Conservation (phyloP, 2,797 vertebrate species). For the Hydrocynus forskahlii region DNA sequence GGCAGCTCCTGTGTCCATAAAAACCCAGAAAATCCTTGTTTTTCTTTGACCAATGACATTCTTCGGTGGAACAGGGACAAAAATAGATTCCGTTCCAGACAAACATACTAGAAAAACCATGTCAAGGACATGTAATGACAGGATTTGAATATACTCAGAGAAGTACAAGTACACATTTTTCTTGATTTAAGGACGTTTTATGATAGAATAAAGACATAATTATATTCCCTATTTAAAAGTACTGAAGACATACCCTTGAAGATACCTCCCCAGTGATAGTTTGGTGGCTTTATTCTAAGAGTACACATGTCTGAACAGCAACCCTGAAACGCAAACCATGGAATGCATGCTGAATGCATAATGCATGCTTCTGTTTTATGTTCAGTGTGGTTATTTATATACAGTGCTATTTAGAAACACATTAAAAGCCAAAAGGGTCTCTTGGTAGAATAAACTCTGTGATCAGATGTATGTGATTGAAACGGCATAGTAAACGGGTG, state of each 20-base stretch:
- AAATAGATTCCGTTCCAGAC: not conserved
- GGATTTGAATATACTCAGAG: not conserved
- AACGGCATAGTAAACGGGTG: too few relatives aligned
- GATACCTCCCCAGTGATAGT: too few relatives aligned
- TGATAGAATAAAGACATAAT: too few relatives aligned
- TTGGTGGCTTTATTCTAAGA: too few relatives aligned
- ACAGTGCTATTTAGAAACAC: constrained; percentile 32
- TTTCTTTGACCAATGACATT: too few relatives aligned
- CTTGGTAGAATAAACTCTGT: not conserved
- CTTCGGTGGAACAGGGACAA: too few relatives aligned
- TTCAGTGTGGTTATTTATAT: constrained; percentile 45
- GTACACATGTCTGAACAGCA: not conserved
- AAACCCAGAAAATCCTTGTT: too few relatives aligned
- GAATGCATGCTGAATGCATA: constrained; percentile 47
- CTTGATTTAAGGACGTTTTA: too few relatives aligned
- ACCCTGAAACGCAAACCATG: constrained; percentile 28
- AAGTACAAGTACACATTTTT: too few relatives aligned
- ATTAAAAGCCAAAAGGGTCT: constrained; percentile 13
- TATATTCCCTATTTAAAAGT: too few relatives aligned
- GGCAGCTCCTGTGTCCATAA: too few relatives aligned
- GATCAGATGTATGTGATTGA: not conserved
- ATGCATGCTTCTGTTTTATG: constrained; percentile 29
- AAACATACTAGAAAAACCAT: not conserved
- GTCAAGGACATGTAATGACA: not conserved
- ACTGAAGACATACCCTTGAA: too few relatives aligned